A percentile compares a stretch with the other conserved stretches of the same genome.
phyloP scores from a whole-genome alignment of 2,888 invertebrate species.

The Scaptomyza polygonia region DNA sequence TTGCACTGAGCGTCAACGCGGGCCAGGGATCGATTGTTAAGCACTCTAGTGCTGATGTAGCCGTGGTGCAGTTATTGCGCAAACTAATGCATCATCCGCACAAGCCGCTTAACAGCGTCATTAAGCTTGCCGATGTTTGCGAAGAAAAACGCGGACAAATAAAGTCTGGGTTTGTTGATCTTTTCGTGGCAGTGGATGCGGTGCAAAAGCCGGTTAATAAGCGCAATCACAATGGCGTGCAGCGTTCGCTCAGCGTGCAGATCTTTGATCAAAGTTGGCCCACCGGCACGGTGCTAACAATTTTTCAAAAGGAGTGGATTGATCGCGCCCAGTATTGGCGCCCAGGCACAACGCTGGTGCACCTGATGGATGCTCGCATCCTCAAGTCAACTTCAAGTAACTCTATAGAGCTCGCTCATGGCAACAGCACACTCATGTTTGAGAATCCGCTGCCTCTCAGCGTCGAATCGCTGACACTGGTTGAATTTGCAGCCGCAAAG shows the following conservation, averaged over 20 bases:
- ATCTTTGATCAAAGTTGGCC: conserved; percentile 87
- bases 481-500: conserved; percentile 69
- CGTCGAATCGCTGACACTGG: conserved; percentile 86
- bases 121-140: conserved; percentile 80
- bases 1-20: conserved; percentile 88
- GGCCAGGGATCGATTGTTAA: conserved; percentile 87
- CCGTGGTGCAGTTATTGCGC: conserved; percentile 82
- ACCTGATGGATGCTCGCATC: conserved; percentile 89
- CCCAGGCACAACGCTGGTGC: conserved; percentile 88
- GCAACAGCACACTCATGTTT: conserved; percentile 87
- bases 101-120: conserved; percentile 84
- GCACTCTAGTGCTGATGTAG: conserved; percentile 83
- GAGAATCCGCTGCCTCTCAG: conserved; percentile 88
- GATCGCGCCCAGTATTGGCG: conserved; percentile 88
- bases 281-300: conserved; percentile 86
- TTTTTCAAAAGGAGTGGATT: conserved; percentile 90
- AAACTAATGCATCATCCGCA: conserved; percentile 88
- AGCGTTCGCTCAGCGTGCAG: conserved; percentile 87
- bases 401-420: conserved; percentile 85
- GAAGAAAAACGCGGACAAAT: conserved; percentile 20
- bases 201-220: conserved; percentile 86
- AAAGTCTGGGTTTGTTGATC: conserved; percentile 85
- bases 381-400: conserved; percentile 86
- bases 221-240: conserved; percentile 18
- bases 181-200: conserved; percentile 87